phyloP scores from a whole-genome alignment of 2,113 vertebrate species.

The Clarias magur region DNA sequence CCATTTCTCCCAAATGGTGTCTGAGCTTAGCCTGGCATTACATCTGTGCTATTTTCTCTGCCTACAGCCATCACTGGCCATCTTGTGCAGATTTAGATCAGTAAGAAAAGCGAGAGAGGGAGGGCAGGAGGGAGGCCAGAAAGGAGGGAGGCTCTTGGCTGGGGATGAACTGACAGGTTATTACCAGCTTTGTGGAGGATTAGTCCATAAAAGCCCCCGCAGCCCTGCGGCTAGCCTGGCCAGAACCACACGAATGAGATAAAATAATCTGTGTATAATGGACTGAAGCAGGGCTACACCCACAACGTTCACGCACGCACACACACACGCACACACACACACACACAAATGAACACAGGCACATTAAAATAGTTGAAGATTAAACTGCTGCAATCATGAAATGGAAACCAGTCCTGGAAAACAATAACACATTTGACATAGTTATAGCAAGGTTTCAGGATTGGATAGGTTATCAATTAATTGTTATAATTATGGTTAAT shows the following conservation, averaged over 20 bases:
- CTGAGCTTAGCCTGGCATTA: conserved; percentile 56
- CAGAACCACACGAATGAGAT: conserved; percentile 71
- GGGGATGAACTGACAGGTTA: conserved; percentile 78
- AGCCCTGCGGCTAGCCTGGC: conserved; percentile 63
- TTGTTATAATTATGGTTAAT: no score
- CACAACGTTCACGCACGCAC: conserved; percentile 13
- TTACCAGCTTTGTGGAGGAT: conserved; percentile 79
- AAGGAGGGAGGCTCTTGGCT: conserved; percentile 61
- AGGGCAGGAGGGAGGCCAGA: conserved; percentile 22
- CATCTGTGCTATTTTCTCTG: conserved; percentile 47
- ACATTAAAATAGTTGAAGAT: conserved; percentile 63
- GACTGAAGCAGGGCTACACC: conserved; percentile 50
- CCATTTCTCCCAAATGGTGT: neutral
- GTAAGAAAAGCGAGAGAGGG: conserved; percentile 46
- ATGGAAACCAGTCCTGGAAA: conserved; percentile 48
- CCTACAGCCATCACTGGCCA: conserved; percentile 47
- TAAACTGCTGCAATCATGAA: conserved; percentile 71
- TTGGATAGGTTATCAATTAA: no score
- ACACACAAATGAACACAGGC: conserved; percentile 18
- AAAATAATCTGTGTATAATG: conserved; percentile 73
- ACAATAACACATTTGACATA: neutral
- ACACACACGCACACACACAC: neutral
- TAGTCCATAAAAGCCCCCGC: conserved; percentile 75
- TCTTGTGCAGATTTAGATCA: conserved; percentile 61
- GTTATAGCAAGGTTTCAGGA: no score